Evolutionary conservation across 2,797 vertebrate species (phyloP).

Genomic region (Ctenosaura bakeri): DNA sequence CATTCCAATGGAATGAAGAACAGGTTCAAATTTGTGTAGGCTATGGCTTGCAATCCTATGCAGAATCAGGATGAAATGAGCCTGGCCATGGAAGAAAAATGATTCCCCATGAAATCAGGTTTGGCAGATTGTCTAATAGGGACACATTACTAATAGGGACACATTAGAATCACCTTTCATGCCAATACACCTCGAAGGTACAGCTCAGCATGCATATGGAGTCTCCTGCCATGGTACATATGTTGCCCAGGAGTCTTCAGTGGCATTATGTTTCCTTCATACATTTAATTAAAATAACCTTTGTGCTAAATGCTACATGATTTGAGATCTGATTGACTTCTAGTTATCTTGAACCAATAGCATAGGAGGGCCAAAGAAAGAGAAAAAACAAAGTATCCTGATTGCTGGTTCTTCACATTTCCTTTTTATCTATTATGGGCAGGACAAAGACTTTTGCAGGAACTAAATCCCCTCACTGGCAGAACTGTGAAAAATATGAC

Average conservation of each 20-base stretch:
- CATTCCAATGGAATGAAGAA: no score
- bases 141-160: no score
- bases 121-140: no score
- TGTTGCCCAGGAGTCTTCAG: neutral
- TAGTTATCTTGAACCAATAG: slow-evolving; percentile 26
- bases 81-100: no score
- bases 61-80: no score
- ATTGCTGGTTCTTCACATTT: slow-evolving; percentile 18
- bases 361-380: neutral
- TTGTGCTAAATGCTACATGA: slow-evolving; percentile 11
- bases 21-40: no score
- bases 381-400: slow-evolving; percentile 29
- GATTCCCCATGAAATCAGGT: no score
- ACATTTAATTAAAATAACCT: slow-evolving; percentile 19
- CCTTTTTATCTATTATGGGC: slow-evolving; percentile 58
- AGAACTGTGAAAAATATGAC: slow-evolving; percentile 51
- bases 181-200: neutral
- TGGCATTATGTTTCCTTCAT: slow-evolving; percentile 15
- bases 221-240: neutral
- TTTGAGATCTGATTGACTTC: slow-evolving; percentile 45
- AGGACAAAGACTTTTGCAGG: slow-evolving; percentile 53
- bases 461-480: slow-evolving; percentile 32
- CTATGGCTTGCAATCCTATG: no score
- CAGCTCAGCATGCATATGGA: neutral
- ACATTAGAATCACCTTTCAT: neutral